Evolutionary conservation across 2,888 invertebrate species (phyloP).

Genomic region (Eurytoma californica): DNA sequence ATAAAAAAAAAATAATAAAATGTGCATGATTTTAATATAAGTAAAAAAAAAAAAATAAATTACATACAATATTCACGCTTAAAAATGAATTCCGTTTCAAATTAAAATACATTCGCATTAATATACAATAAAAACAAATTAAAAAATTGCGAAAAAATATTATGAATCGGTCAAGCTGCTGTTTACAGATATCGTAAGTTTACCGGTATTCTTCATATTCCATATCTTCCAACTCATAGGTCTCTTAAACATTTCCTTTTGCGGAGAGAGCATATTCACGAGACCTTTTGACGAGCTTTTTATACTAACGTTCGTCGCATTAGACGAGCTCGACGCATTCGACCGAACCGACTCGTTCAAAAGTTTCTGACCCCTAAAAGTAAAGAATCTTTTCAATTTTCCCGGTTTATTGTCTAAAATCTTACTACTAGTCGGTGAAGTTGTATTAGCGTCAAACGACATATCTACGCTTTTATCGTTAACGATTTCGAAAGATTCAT

Average conservation of each 20-base stretch:
- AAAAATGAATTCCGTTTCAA: not conserved
- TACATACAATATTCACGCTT: slow-evolving; percentile 16
- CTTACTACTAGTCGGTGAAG: slow-evolving; percentile 3
- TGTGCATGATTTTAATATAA: slow-evolving; percentile 33
- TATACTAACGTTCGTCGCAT: slow-evolving; percentile 13
- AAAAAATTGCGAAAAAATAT: slow-evolving; percentile 17
- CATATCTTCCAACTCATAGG: slow-evolving; percentile 51
- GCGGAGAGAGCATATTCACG: slow-evolving; percentile 10
- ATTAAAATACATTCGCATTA: slow-evolving; percentile 24
- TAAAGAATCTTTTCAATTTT: slow-evolving; percentile 45
- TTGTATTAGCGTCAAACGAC: not conserved
- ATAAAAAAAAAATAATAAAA: slow-evolving; percentile 16
- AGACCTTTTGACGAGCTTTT: slow-evolving; percentile 7
- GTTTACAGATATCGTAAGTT: slow-evolving; percentile 39
- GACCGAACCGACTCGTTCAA: slow-evolving; percentile 30
- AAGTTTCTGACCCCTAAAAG: slow-evolving; percentile 50
- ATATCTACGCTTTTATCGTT: slow-evolving; percentile 17
- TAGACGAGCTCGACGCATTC: slow-evolving; percentile 7
- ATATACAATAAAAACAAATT: slow-evolving; percentile 24
- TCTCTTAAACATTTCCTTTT: slow-evolving; percentile 33
- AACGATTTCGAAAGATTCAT: slow-evolving; percentile 3
- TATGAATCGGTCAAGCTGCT: slow-evolving; percentile 28
- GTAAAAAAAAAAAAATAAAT: slow-evolving; percentile 21
- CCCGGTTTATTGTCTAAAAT: slow-evolving; percentile 25
- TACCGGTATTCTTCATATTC: slow-evolving; percentile 48